Percentiles rank a stretch among this genome's conserved stretches.
These are phyloP conservation scores for Carollia perspicillata DNA, from an alignment of 2,113 vertebrate species.

Conservation along the genomic window DNA sequence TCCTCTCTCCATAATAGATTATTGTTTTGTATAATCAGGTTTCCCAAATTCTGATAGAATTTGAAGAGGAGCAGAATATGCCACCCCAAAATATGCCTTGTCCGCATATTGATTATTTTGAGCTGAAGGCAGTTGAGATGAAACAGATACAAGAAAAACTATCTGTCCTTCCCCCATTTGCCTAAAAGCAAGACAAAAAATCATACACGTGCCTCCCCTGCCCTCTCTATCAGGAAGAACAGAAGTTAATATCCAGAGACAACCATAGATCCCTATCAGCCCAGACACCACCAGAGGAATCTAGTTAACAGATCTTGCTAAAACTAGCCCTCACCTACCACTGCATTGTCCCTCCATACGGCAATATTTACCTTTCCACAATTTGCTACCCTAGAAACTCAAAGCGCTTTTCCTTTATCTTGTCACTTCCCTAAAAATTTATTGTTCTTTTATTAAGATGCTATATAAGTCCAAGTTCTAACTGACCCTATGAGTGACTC, in stretches of 20 bases:
- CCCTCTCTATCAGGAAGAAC: neutral
- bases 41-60: conserved; percentile 16
- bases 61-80: neutral
- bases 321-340: neutral
- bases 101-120: neutral
- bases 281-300: neutral
- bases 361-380: neutral
- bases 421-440: neutral
- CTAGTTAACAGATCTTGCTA: neutral
- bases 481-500: neutral
- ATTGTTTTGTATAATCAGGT: neutral
- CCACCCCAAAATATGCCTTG: neutral
- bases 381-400: neutral
- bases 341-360: neutral
- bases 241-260: neutral
- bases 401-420: neutral
- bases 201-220: neutral
- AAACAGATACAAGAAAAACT: neutral
- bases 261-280: neutral
- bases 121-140: neutral
- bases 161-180: neutral
- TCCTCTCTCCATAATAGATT: neutral
- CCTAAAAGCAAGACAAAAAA: neutral
- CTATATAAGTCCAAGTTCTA: neutral
- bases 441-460: neutral